Percentiles rank a stretch among this genome's conserved stretches.
Evolutionary conservation across 2,113 vertebrate genomes (phyloP).

Genomic region (Indicator indicator): DNA sequence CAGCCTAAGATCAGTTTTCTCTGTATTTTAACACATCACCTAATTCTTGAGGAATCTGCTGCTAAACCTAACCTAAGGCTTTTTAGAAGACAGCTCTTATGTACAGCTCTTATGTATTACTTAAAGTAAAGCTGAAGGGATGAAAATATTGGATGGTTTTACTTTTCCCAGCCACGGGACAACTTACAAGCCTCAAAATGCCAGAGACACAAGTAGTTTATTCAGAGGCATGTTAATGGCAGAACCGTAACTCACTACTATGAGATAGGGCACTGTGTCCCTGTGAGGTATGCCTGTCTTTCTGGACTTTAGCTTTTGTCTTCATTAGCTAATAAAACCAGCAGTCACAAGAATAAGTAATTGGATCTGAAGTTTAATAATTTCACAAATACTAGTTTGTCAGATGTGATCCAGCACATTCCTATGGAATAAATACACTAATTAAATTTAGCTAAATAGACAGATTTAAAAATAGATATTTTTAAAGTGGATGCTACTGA

Average conservation of each 20-base stretch:
- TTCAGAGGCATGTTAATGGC: not conserved
- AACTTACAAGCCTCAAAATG: constrained; percentile 5
- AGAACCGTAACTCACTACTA: not conserved
- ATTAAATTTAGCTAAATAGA: not conserved
- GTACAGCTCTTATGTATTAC: not conserved
- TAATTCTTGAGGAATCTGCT: not conserved
- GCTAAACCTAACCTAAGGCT: not conserved
- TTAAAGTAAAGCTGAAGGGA: not conserved
- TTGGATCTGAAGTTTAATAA: not conserved
- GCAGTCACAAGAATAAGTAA: not conserved
- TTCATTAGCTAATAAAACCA: not conserved
- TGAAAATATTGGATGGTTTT: not conserved
- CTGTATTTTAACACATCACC: not conserved
- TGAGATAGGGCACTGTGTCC: not conserved
- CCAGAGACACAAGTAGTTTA: constrained; percentile 17
- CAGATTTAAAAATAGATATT: not conserved
- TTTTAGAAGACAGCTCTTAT: not conserved
- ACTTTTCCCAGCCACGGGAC: not conserved
- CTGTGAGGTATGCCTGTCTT: not conserved
- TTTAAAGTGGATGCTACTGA: not conserved
- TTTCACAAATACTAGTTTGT: not conserved
- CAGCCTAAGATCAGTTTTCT: constrained; percentile 5
- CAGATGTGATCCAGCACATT: not conserved
- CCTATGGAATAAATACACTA: not conserved
- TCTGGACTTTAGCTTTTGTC: not conserved